A percentile compares a stretch with the other conserved stretches of the same genome.
phyloP scores from a whole-genome alignment of 2,797 vertebrate genomes.

The Crocodylus rhombifer region DNA sequence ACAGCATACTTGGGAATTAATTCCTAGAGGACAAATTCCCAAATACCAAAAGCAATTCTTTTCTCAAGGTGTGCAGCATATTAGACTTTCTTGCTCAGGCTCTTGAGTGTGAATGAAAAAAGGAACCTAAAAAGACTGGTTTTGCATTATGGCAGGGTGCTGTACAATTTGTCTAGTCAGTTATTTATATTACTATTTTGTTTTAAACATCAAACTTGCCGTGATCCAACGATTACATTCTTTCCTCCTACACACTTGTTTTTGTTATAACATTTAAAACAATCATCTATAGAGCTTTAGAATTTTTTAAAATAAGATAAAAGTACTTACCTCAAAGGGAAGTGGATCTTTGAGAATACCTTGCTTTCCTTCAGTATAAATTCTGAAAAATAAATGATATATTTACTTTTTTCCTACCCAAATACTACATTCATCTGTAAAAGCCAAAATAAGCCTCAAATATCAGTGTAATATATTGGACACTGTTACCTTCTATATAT shows the following conservation, averaged over 20 bases:
- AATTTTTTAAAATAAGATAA: no score
- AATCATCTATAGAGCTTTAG: background rate
- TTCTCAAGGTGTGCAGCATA: background rate
- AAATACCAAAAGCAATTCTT: background rate
- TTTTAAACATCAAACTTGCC: background rate
- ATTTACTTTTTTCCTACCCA: fast-evolving
- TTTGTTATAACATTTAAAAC: background rate
- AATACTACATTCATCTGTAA: fast-evolving
- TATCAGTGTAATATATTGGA: fast-evolving
- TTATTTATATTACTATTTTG: background rate
- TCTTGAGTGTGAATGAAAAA: background rate
- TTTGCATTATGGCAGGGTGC: background rate
- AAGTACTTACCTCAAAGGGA: conserved; percentile 78
- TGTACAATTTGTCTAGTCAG: no score
- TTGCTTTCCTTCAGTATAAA: conserved; percentile 70
- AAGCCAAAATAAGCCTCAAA: fast-evolving
- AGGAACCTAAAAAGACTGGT: background rate
- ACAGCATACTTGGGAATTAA: background rate
- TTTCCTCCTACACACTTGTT: background rate
- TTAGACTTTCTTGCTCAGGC: background rate
- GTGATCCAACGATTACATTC: background rate
- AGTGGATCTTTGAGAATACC: background rate
- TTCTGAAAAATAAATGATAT: conserved; percentile 66
- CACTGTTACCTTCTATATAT: background rate
- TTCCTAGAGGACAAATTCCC: background rate